Evolutionary conservation across 2,113 vertebrate genomes (phyloP).

Genomic region (Eudyptes chrysolophus): DNA sequence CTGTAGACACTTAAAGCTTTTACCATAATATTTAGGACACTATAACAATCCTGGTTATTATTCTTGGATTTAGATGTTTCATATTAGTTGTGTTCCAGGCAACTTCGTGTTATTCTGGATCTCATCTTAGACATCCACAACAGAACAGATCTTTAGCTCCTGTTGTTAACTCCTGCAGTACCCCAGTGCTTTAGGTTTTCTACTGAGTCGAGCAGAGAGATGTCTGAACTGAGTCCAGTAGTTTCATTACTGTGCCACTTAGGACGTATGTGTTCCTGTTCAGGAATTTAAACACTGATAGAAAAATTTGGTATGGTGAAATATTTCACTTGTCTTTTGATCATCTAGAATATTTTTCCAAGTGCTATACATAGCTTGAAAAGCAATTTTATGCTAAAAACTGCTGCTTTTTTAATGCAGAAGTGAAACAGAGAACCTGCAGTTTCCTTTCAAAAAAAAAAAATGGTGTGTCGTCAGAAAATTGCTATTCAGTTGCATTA

Average conservation of each 20-base stretch:
- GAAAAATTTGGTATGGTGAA: background rate
- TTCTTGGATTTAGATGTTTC: conserved; percentile 12
- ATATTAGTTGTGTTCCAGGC: background rate
- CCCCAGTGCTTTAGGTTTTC: background rate
- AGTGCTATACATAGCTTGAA: background rate
- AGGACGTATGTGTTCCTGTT: background rate
- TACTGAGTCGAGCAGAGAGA: background rate
- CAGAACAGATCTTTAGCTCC: background rate
- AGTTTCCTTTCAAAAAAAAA: background rate
- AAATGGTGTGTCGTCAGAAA: background rate
- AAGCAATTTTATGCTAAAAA: background rate
- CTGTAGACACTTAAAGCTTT: background rate
- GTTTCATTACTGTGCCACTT: background rate
- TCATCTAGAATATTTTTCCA: background rate
- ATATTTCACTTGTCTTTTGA: background rate
- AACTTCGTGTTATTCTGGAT: background rate
- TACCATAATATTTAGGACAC: background rate
- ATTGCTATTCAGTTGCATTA: background rate
- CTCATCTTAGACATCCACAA: background rate
- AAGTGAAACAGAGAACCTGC: background rate
- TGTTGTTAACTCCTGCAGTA: background rate
- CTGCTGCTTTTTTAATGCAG: background rate
- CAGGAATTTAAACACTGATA: background rate
- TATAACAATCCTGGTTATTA: background rate
- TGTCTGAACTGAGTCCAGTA: background rate